These are phyloP conservation scores for Andricus quercusramuli DNA, from an alignment of 2,888 invertebrate genomes.

Conservation along the genomic window DNA sequence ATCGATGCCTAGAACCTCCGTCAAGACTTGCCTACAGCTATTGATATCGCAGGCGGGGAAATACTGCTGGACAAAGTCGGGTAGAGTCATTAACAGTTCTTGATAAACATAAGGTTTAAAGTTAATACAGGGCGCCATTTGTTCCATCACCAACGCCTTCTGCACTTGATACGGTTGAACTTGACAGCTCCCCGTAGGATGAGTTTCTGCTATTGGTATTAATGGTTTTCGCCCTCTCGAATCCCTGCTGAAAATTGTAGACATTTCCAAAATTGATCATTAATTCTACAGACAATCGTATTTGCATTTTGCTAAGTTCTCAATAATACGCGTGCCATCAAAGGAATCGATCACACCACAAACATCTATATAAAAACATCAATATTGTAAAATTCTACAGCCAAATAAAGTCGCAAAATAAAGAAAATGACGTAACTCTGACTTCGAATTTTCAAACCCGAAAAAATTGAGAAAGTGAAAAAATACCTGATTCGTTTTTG, in stretches of 20 bases:
- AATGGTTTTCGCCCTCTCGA: slow-evolving; percentile 81
- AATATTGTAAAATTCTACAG: background rate
- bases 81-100: slow-evolving; percentile 90
- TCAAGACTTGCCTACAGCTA: slow-evolving; percentile 88
- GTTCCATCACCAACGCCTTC: slow-evolving; percentile 89
- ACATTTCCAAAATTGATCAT: slow-evolving; percentile 11
- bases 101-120: slow-evolving; percentile 91
- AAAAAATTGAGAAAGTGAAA: background rate
- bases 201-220: slow-evolving; percentile 86
- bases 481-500: background rate
- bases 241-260: slow-evolving; percentile 64
- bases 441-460: background rate
- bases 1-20: slow-evolving; percentile 88
- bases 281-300: background rate
- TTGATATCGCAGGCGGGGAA: slow-evolving; percentile 88
- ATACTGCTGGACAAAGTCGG: slow-evolving; percentile 89
- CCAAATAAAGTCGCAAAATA: background rate
- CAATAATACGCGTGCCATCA: slow-evolving; percentile 14
- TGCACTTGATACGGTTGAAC: slow-evolving; percentile 82
- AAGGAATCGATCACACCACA: background rate
- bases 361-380: slow-evolving; percentile 9
- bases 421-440: background rate
- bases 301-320: background rate
- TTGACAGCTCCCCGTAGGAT: slow-evolving; percentile 80
- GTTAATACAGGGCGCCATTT: slow-evolving; percentile 92